Conservation (phyloP, 2,113 vertebrate genomes). For the Camelus bactrianus region DNA sequence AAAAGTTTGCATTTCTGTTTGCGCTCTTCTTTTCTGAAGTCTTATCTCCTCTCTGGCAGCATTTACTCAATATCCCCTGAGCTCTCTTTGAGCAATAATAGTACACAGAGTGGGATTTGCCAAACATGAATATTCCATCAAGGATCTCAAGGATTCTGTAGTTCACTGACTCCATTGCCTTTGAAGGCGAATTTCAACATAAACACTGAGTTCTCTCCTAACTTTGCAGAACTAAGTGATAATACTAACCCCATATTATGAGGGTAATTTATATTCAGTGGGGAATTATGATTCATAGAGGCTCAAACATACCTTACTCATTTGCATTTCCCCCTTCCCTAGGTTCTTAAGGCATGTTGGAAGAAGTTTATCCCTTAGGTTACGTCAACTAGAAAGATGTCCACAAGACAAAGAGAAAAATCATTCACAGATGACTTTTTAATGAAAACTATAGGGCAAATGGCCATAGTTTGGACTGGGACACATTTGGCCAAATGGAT, state of each 20-base stretch:
- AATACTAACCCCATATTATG: not conserved
- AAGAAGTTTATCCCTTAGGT: not conserved
- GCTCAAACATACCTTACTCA: not conserved
- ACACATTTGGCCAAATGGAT: not conserved
- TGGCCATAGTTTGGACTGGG: not conserved
- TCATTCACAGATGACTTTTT: not conserved
- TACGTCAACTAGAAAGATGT: not conserved
- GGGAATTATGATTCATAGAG: not conserved
- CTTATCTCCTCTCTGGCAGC: slow-evolving; percentile 63
- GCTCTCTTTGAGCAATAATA: slow-evolving; percentile 36
- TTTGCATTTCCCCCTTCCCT: not conserved
- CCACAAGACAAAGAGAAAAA: not conserved
- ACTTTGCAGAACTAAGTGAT: not conserved
- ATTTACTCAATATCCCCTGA: slow-evolving; percentile 55
- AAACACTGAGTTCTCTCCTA: slow-evolving; percentile 15
- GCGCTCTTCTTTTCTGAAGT: slow-evolving; percentile 24
- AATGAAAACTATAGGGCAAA: not conserved
- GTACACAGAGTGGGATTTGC: slow-evolving; percentile 61
- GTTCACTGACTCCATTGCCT: slow-evolving; percentile 52
- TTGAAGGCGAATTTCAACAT: slow-evolving; percentile 43
- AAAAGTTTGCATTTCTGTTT: slow-evolving; percentile 19
- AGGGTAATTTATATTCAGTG: not conserved
- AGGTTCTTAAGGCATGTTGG: not conserved
- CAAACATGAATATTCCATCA: slow-evolving; percentile 71
- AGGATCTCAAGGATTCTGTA: slow-evolving; percentile 39